A percentile compares a stretch with the other conserved stretches of the same genome.
phyloP scores from a whole-genome alignment of 2,797 vertebrate species.

The Arnoldichthys spilopterus region DNA sequence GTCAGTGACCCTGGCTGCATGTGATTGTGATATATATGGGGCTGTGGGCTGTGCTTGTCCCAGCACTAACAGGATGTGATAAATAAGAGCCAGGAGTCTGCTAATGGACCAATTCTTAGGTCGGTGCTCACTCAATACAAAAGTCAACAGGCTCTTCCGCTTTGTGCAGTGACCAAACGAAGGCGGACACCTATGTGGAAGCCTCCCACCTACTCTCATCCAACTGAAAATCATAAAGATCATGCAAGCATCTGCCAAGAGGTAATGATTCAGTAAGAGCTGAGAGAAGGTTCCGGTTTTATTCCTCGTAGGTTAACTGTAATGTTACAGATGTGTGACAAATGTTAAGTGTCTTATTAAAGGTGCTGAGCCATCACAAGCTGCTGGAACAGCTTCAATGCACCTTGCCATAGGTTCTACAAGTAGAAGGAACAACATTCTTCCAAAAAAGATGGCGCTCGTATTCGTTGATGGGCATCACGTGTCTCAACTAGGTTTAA shows the following conservation, averaged over 20 bases:
- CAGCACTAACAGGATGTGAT: neutral
- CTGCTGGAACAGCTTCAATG: neutral
- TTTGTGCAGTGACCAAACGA: constrained; percentile 13
- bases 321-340: neutral
- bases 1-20: neutral
- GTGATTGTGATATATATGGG: neutral
- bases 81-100: neutral
- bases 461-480: neutral
- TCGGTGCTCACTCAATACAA: neutral
- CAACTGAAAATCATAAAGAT: constrained; percentile 22
- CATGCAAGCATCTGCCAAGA: constrained; percentile 2
- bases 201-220: neutral
- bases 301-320: neutral
- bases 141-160: constrained; percentile 22
- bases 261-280: neutral
- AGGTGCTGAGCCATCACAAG: neutral
- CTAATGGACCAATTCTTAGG: neutral
- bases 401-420: neutral
- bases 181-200: neutral
- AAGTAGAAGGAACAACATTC: neutral
- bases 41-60: neutral
- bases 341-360: neutral
- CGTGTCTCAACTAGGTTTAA: neutral
- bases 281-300: neutral
- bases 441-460: neutral